Base-by-base conservation (phyloP, 2,888 invertebrate genomes). In the Noctua janthina region DNA sequence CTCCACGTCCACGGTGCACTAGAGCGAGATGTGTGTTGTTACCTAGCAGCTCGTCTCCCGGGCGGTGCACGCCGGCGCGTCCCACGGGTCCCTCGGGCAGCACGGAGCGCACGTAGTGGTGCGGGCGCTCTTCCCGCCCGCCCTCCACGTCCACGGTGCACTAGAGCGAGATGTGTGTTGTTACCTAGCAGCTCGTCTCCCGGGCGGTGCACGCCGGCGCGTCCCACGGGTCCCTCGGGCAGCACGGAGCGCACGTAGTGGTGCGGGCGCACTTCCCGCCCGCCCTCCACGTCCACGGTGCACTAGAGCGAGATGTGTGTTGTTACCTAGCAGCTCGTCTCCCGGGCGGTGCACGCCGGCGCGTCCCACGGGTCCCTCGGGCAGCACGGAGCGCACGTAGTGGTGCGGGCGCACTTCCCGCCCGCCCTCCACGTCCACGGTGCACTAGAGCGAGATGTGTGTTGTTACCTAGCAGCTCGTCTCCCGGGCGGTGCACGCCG, bases 21-120 rank as follows among this genome's bases (percentile, higher is more conserved):
- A 2, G 2, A 39, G 35, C 35, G 35, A 39, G 2, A 39, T 39
- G 35, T 13, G 70, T 91, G 29, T 29, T 29, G 29, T 29, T 29
- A 29, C 29, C 29, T 29, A 29, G 29, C 29, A 29, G 29, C 29
- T 29, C 99, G 95, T 99, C 99, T 1, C 99, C 99, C 23, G 99
- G 99, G 88, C 98, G 98, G 59, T 99, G 97, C 72, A 98, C 98
- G 10, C 98, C 98, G 92, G 99, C 99, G 88, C 98, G 98, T 10
- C 99, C 99, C 4, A 99, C 99, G 0, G 99, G 99, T 1, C 99
- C 99, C 95, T 99, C 99, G n/a, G 99, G 98, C 91, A 99, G 97
- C 91, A 99, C 99, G 76, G 99, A 99, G 89, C 29, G 98, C 93
- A 99, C 99, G 95, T 99, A 99, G 97, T 99, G 99, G 96, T 99